These are phyloP conservation scores for Varroa destructor DNA, from an alignment of 1,140 invertebrate species.

Conservation along the genomic window DNA sequence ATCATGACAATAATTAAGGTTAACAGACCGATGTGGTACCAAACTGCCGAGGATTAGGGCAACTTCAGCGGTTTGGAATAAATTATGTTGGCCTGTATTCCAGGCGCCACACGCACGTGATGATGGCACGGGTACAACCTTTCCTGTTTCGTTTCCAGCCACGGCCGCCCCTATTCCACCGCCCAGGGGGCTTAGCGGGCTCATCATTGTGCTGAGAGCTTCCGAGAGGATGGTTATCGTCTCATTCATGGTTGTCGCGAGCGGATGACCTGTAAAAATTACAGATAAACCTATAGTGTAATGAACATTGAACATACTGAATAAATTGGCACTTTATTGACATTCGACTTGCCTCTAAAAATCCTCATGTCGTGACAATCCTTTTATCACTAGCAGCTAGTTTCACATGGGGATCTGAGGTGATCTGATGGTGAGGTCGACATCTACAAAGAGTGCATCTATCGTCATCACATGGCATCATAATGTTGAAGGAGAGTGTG, in stretches of 20 bases:
- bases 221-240: background rate
- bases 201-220: background rate
- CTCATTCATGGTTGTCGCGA: slow-evolving; percentile 6
- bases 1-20: background rate
- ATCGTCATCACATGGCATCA: too few species aligned
- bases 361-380: too few species aligned
- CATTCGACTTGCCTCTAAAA: too few species aligned
- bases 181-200: background rate
- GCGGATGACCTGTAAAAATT: too few species aligned
- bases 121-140: background rate
- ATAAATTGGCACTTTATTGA: too few species aligned
- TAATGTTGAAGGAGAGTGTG: too few species aligned
- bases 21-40: background rate
- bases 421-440: too few species aligned
- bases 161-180: background rate
- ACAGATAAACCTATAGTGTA: too few species aligned
- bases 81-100: slow-evolving; percentile 18
- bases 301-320: too few species aligned
- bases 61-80: slow-evolving; percentile 26
- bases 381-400: too few species aligned
- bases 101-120: slow-evolving; percentile 21
- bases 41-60: slow-evolving; percentile 17
- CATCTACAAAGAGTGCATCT: too few species aligned
- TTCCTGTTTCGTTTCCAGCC: slow-evolving; percentile 5
- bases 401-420: too few species aligned